Conservation (phyloP, 2,888 invertebrate genomes). For the Lasioglossum leucozonium region DNA sequence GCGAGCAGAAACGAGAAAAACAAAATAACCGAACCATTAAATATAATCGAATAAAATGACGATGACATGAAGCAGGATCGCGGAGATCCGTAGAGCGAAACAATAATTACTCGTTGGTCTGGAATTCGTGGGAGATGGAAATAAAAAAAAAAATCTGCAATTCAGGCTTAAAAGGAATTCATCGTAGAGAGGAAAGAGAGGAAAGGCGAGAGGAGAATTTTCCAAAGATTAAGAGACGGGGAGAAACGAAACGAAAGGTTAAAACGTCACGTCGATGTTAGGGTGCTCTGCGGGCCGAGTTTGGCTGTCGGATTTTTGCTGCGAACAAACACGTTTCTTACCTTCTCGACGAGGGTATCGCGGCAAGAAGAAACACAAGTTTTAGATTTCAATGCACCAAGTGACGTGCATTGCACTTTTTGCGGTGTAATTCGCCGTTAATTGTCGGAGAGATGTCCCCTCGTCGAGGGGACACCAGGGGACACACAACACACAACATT, state of each 20-base stretch:
- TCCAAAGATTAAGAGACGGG: no score
- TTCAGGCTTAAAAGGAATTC: neutral
- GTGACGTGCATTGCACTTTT: slow-evolving; percentile 77
- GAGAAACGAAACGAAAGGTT: slow-evolving; percentile 79
- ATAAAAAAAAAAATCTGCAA: slow-evolving; percentile 8
- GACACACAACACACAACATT: slow-evolving; percentile 83
- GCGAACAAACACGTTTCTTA: slow-evolving; percentile 37
- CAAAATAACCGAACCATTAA: slow-evolving; percentile 19
- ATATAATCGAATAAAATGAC: slow-evolving; percentile 39
- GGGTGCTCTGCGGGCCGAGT: neutral
- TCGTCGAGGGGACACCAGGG: slow-evolving; percentile 80
- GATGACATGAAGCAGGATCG: slow-evolving; percentile 12
- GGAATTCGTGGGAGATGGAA: neutral
- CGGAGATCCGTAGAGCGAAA: neutral
- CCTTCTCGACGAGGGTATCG: slow-evolving; percentile 65
- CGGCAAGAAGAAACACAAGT: slow-evolving; percentile 62
- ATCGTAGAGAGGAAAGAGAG: neutral
- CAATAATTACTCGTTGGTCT: neutral
- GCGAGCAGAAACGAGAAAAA: neutral
- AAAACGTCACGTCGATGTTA: slow-evolving; percentile 76
- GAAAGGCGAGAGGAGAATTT: neutral
- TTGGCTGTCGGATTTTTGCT: neutral
- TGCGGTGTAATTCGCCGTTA: slow-evolving; percentile 72
- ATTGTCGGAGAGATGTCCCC: slow-evolving; percentile 74
- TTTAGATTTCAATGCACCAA: slow-evolving; percentile 72